Conservation (phyloP, 2,888 invertebrate species). For the Aethes cnicana region DNA sequence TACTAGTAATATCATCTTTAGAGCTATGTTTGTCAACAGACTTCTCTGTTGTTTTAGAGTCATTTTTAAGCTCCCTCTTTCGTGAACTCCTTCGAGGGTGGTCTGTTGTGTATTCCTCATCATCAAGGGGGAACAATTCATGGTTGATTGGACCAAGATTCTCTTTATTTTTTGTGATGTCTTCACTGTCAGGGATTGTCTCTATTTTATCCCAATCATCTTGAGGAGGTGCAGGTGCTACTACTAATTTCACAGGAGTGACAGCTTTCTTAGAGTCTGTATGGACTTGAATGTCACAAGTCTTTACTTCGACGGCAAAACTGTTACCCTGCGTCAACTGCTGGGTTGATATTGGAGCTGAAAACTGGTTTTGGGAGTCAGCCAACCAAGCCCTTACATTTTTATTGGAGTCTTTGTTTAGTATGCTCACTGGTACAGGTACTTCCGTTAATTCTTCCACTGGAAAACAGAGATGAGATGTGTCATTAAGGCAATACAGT, state of each 20-base stretch:
- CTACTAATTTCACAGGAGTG: constrained; percentile 46
- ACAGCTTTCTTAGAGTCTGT: constrained; percentile 43
- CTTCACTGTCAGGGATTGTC: constrained; percentile 54
- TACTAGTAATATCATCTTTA: too few species aligned
- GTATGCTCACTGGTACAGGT: constrained; percentile 37
- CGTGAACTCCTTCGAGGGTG: constrained; percentile 67
- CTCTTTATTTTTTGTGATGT: constrained; percentile 46
- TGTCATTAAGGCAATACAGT: too few species aligned
- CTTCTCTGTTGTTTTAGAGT: constrained; percentile 38
- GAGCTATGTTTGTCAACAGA: constrained; percentile 46
- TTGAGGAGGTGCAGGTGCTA: constrained; percentile 50
- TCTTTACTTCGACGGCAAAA: constrained; percentile 45
- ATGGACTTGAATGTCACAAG: constrained; percentile 61
- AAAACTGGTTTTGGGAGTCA: constrained; percentile 71
- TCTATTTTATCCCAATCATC: constrained; percentile 76
- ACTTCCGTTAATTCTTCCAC: constrained; percentile 57
- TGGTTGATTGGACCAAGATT: constrained; percentile 59
- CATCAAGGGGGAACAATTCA: constrained; percentile 54
- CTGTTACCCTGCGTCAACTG: constrained; percentile 47
- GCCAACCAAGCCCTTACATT: constrained; percentile 69
- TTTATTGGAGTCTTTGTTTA: constrained; percentile 53
- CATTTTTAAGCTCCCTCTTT: constrained; percentile 52
- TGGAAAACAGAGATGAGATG: too few species aligned
- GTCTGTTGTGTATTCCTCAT: constrained; percentile 52
- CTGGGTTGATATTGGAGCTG: constrained; percentile 53